phyloP scores from a whole-genome alignment of 2,888 invertebrate genomes.

The Mythimna pallens region DNA sequence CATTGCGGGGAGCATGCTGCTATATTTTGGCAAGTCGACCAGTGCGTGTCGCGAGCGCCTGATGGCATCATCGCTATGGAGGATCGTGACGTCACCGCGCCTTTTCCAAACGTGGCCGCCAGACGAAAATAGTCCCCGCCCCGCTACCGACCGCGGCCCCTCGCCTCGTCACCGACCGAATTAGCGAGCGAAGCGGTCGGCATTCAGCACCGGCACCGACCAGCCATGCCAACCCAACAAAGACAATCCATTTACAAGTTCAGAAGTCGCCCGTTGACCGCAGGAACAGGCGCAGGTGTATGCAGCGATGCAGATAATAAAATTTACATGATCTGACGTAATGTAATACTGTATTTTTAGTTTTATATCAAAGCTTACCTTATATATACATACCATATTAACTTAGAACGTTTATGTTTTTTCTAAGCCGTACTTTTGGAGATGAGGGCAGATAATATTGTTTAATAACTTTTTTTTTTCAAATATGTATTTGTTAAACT shows the following conservation, averaged over 20 bases:
- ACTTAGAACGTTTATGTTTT: background rate
- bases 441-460: background rate
- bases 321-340: constrained; percentile 19
- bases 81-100: constrained; percentile 89
- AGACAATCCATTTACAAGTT: constrained; percentile 62
- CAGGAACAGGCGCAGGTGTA: constrained; percentile 22
- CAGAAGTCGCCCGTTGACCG: constrained; percentile 48
- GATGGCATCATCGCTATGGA: constrained; percentile 90
- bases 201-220: constrained; percentile 71
- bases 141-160: constrained; percentile 83
- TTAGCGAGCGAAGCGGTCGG: constrained; percentile 81
- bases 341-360: constrained; percentile 3
- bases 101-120: constrained; percentile 91
- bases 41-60: constrained; percentile 86
- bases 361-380: background rate
- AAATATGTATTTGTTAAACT: background rate
- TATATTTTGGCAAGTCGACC: constrained; percentile 89
- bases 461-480: background rate
- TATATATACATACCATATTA: background rate
- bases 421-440: background rate
- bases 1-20: constrained; percentile 80
- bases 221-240: constrained; percentile 67
- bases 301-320: constrained; percentile 3
- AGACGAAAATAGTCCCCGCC: constrained; percentile 90
- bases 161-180: constrained; percentile 87